Evolutionary conservation across 2,888 invertebrate species (phyloP).

Genomic region (Melipona beecheii): DNA sequence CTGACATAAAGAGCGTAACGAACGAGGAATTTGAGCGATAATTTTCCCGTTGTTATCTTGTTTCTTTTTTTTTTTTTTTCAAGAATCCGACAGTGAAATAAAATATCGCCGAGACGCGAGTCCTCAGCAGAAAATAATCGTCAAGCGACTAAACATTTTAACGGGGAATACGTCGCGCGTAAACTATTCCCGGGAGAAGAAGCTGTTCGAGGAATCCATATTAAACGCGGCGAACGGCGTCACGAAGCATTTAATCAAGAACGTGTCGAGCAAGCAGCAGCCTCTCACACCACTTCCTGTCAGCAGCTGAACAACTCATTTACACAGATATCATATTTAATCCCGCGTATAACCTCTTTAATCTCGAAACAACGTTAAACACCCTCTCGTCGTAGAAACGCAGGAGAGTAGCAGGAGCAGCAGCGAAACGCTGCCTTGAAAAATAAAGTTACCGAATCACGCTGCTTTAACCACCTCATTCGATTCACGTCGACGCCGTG

Average conservation of each 20-base stretch:
- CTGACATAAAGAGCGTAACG: too few species aligned
- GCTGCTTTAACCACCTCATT: neutral
- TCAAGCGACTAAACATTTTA: neutral
- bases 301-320: constrained; percentile 9
- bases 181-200: neutral
- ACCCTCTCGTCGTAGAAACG: neutral
- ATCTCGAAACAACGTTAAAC: neutral
- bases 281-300: neutral
- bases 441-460: neutral
- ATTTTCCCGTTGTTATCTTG: too few species aligned
- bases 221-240: constrained; percentile 17
- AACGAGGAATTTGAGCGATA: too few species aligned
- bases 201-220: constrained; percentile 7
- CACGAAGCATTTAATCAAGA: constrained; percentile 25
- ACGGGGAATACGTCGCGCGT: too few species aligned
- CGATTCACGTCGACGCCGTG: neutral
- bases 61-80: too few species aligned
- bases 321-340: constrained; percentile 3
- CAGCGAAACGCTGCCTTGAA: too few species aligned
- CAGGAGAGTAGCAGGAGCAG: too few species aligned
- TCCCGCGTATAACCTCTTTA: neutral
- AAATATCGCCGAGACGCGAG: neutral
- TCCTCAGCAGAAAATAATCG: neutral
- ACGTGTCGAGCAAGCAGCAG: constrained; percentile 18
- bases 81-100: neutral